Evolutionary conservation across 2,797 vertebrate species (phyloP), one percentile per base, ranked within the genome.

Genomic region (Ctenopoma kingsleyae): DNA sequence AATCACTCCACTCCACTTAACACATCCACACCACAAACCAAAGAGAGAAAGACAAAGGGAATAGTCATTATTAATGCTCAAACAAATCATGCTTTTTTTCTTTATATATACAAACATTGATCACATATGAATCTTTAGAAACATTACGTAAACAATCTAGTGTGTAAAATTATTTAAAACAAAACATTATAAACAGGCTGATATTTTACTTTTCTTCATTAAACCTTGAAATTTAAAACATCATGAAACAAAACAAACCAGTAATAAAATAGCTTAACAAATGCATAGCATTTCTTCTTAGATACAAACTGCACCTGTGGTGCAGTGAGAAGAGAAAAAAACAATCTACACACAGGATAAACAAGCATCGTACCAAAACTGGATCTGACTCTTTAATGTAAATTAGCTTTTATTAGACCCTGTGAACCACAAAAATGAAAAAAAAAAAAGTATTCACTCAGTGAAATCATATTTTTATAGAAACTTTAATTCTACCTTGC

Each of bases 211-310:
- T 85, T 85, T 90, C 90, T 93, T 93, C 89, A 91, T 91, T 74
- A 71, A 84, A 75, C 57, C 74, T 79, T 83, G 76, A 51, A 64
- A 50, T 75, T 82, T 70, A 67, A 80, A 87, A 87, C 62, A 73
- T 53, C 59, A 72, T 84, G 13, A 57, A 82, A 89, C 66, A 75
- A 81, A 87, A 76, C 59, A 88, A 83, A 88, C 74, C 52, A 78
- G 72, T 78, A 83, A 79, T 85, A 89, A 85, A 84, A 92, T 93
- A 93, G 86, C 87, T 94, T 87, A 94, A 93, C 93, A 95, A 95
- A 95, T 95, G 94, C 94, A 95, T 79, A 95, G 95, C 95, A 95
- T 95, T 95, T 95, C 78, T 76, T 71, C 71, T 48, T 54, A 54
- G 70, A 73, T 75, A 79, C 60, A 90, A 90, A 93, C 90, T 91